Base-by-base conservation (phyloP, 2,797 vertebrate genomes). In the Centroberyx gerrardi region DNA sequence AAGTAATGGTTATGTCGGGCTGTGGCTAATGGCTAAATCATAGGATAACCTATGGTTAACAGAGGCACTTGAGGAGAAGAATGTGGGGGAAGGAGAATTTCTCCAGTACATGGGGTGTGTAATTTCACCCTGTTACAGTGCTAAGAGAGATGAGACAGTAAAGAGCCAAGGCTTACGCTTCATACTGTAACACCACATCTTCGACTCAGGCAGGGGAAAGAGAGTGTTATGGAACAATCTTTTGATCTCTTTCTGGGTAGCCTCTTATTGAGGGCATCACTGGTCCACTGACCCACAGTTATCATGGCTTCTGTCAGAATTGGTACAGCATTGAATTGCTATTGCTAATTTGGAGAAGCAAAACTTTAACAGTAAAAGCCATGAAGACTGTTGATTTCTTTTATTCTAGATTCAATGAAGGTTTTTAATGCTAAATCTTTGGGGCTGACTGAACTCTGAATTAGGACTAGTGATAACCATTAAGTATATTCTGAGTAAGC, bases 1-100 rank as follows among this genome's bases (percentile, higher is more conserved):
- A 83, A 86, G 62, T 85, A 86, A 88, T 87, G 78, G 80, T 80
- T 87, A 85, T 72, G 72, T 80, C 76, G 83, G 80, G 73, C 58
- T 83, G 85, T 79, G 86, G 85, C 74, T 84, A 82, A 88, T 88
- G 72, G 70, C 68, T 85, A 58, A 85, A 90, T 91, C 77, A 84
- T 62, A 84, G 81, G 76, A 87, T 84, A 79, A 80, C 74, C 77
- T 66, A 83, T 83, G 67, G 74, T 88, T 89, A 90, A 89, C 83
- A 69, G 79, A 87, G 79, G 61, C 78, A 77, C 72, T 49, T 38
- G 61, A 44, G 56, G 68, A 75, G 69, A 88, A 80, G 72, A 82
- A 88, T 85, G 84, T 90, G 65, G 74, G 84, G 33, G 65, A 69
- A 84, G 67, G 80, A 76, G 62, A 78, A 74, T 83, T 87, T 81